Base-by-base conservation (phyloP, 37 sponge, comb jelly and placozoan species). In the Haliclona indistincta region DNA sequence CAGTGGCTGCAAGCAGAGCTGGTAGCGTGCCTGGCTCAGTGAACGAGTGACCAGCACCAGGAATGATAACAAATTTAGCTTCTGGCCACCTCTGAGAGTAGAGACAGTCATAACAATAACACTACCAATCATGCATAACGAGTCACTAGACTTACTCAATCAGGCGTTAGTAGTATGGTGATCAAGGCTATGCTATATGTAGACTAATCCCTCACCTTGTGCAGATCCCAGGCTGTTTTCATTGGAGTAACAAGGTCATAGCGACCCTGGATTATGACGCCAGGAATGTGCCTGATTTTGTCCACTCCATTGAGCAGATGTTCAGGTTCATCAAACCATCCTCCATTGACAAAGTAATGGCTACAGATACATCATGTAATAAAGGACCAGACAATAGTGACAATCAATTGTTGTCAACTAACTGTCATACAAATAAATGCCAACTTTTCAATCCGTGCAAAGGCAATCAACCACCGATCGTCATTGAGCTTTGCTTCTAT, bases 331-430 rank as follows among this genome's bases (percentile, higher is more conserved):
- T 63, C 63, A 64, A 88, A 82, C 78, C 77, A 88, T 36, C 88
- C 83, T 22, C 78, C 83, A 40, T 88, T 33, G 23, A 88, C 88
- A 82, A 88, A 88, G 70, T 72, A 88, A 38, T 88, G 88, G 38
- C 88, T 88, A 42, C 26, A 56, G 23, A 58, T 47, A 47, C 15
- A 47, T 47, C 15, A 47, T 47, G 15, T 47, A 58, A 58, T n/a
- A 58, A 25, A 58, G 6, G 6, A n/a, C 11, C 7, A 25, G 23
- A 58, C 26, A 25, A 58, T 8, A 7, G n/a, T 58, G 25, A 58
- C n/a, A 26, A 20, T 25, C 25, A 7, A 11, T 58, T 25, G 22
- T 26, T 58, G 51, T 10, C 28, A 8, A n/a, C n/a, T 25, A 58
- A 58, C 26, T 42, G 25, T 47, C 13, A 4, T 28, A 5, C n/a